phyloP scores from a whole-genome alignment of 1,140 invertebrate genomes.

The Platorchestia sp. region DNA sequence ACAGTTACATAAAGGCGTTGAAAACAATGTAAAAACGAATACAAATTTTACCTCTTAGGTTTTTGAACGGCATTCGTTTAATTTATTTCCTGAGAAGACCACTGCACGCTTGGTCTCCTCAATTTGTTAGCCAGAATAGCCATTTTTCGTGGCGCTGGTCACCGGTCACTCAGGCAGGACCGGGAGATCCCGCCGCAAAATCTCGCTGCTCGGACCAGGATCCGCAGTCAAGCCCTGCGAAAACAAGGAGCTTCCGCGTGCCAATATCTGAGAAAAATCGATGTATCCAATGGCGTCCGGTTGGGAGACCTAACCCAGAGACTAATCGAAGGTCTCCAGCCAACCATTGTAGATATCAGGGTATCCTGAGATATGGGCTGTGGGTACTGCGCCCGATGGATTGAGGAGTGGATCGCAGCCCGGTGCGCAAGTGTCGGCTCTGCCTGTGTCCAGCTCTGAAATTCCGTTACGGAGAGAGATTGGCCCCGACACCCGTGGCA shows the following conservation, averaged over 20 bases:
- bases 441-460: not conserved
- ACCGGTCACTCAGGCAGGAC: not conserved
- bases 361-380: slow-evolving; percentile 35
- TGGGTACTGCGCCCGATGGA: not conserved
- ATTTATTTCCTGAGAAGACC: not conserved
- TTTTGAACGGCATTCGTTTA: not conserved
- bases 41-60: too few relatives aligned
- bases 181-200: slow-evolving; percentile 22
- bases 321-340: slow-evolving; percentile 47
- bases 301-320: slow-evolving; percentile 23
- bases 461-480: not conserved
- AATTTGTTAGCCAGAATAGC: not conserved
- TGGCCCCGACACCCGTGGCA: not conserved
- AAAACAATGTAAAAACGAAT: too few relatives aligned
- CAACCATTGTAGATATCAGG: slow-evolving; percentile 49
- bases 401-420: not conserved
- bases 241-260: slow-evolving; percentile 49
- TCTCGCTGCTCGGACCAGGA: slow-evolving; percentile 20
- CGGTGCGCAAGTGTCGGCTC: not conserved
- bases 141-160: not conserved
- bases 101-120: not conserved
- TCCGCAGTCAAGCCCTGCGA: slow-evolving; percentile 50
- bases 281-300: slow-evolving; percentile 54
- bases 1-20: too few relatives aligned
- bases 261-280: slow-evolving; percentile 53